Evolutionary conservation across 30 jellyfish, hydroid and myxozoan species (phyloP).

Genomic region (Sanderia malayensis): DNA sequence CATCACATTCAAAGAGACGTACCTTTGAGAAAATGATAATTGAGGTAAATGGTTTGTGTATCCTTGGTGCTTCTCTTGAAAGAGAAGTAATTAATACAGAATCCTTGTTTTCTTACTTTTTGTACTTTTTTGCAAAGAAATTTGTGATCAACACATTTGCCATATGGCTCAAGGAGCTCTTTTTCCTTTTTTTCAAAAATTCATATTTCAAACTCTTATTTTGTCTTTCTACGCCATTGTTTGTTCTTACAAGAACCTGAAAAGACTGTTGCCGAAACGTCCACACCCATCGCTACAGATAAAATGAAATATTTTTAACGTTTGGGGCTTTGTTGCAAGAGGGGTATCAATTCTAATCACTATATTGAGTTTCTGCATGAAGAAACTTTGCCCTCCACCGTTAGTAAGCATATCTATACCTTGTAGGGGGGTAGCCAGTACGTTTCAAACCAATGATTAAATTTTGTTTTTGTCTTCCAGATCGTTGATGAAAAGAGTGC

Average conservation of each 20-base stretch:
- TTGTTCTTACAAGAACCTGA: slow-evolving; percentile 1
- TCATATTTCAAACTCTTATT: background rate
- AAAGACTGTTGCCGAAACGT: background rate
- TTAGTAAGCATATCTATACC: too few relatives aligned
- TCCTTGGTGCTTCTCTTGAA: too few relatives aligned
- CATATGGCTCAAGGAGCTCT: background rate
- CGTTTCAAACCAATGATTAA: background rate
- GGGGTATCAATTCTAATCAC: too few relatives aligned
- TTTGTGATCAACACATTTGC: background rate
- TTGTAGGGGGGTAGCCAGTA: background rate
- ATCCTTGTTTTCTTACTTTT: slow-evolving; percentile 4
- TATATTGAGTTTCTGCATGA: too few relatives aligned
- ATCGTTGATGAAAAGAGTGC: background rate
- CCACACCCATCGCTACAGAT: slow-evolving; percentile 1
- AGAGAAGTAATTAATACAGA: too few relatives aligned
- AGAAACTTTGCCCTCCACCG: too few relatives aligned
- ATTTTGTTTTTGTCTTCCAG: background rate
- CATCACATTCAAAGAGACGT: slow-evolving; percentile 8
- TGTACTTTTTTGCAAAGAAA: background rate
- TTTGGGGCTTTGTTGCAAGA: too few relatives aligned
- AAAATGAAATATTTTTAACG: background rate
- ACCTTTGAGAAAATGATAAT: background rate
- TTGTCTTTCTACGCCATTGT: slow-evolving; percentile 2
- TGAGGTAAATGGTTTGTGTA: too few relatives aligned
- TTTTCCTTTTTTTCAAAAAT: background rate